Evolutionary conservation across 2,797 vertebrate genomes (phyloP).

Genomic region (Tympanoctomys barrerae): DNA sequence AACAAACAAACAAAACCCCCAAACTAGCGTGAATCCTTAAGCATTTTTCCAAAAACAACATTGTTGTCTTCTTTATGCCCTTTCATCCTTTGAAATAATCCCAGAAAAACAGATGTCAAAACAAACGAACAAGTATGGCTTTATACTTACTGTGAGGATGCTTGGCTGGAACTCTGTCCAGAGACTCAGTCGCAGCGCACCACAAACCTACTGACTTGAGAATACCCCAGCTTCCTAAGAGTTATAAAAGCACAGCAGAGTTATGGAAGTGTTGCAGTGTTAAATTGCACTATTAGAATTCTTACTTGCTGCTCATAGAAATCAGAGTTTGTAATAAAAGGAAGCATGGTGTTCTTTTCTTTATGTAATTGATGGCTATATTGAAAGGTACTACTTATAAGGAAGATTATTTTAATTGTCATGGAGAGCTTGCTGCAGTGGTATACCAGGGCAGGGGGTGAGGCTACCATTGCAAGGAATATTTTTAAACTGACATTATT

Average conservation of each 20-base stretch:
- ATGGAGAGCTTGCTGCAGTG: not conserved
- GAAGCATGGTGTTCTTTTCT: slow-evolving; percentile 41
- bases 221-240: slow-evolving; percentile 9
- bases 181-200: not conserved
- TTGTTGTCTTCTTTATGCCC: not conserved
- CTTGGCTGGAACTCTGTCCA: not conserved
- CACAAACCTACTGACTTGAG: slow-evolving; percentile 5
- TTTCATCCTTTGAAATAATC: slow-evolving; percentile 51
- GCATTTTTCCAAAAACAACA: slow-evolving; percentile 23
- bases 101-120: slow-evolving; percentile 50
- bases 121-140: slow-evolving; percentile 23
- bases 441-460: not conserved
- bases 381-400: slow-evolving; percentile 35
- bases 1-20: not conserved
- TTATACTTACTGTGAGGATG: not conserved
- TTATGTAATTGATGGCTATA: slow-evolving; percentile 51
- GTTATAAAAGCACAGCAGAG: slow-evolving; percentile 3
- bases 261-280: slow-evolving; percentile 10
- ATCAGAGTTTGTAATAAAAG: slow-evolving; percentile 50
- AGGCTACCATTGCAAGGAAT: not conserved
- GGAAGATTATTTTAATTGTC: slow-evolving; percentile 25
- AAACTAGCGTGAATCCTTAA: not conserved
- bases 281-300: slow-evolving; percentile 22
- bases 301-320: slow-evolving; percentile 50
- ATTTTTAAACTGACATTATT: slow-evolving; percentile 27